Evolutionary conservation across 2,797 vertebrate species (phyloP).

Genomic region (Thalassophryne amazonica): DNA sequence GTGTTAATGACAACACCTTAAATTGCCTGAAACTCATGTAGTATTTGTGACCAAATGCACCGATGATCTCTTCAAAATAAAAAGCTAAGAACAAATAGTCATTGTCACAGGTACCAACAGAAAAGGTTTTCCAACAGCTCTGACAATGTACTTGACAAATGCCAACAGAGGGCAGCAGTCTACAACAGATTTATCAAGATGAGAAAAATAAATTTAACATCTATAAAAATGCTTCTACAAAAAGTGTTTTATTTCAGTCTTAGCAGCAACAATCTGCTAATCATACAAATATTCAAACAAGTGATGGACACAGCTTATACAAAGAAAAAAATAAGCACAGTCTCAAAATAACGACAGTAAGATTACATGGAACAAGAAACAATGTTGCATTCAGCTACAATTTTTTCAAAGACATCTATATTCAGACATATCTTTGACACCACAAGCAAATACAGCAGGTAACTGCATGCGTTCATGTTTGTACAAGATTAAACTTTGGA

Average conservation of each 20-base stretch:
- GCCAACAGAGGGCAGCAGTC: conserved; percentile 52
- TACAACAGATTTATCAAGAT: too few species aligned
- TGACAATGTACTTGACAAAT: background rate
- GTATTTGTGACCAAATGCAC: too few species aligned
- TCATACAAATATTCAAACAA: conserved; percentile 56
- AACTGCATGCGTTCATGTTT: conserved; percentile 41
- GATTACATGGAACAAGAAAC: conserved; percentile 10
- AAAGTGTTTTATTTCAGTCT: conserved; percentile 60
- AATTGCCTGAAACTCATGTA: too few species aligned
- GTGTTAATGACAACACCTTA: too few species aligned
- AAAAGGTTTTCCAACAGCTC: background rate
- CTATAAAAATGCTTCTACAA: too few species aligned
- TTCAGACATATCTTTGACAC: conserved; percentile 21
- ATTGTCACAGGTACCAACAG: too few species aligned
- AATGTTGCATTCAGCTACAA: too few species aligned
- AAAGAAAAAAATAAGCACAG: conserved; percentile 27
- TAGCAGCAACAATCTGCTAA: conserved; percentile 57
- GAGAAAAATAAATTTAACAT: too few species aligned
- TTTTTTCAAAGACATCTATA: background rate
- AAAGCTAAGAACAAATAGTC: too few species aligned
- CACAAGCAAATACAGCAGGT: conserved; percentile 34
- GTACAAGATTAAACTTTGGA: conserved; percentile 21
- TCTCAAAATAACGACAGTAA: conserved; percentile 27
- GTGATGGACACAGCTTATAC: conserved; percentile 23
- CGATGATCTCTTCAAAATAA: too few species aligned